Evolutionary conservation across 2,888 invertebrate species (phyloP).

Genomic region (Lasiommata megera): DNA sequence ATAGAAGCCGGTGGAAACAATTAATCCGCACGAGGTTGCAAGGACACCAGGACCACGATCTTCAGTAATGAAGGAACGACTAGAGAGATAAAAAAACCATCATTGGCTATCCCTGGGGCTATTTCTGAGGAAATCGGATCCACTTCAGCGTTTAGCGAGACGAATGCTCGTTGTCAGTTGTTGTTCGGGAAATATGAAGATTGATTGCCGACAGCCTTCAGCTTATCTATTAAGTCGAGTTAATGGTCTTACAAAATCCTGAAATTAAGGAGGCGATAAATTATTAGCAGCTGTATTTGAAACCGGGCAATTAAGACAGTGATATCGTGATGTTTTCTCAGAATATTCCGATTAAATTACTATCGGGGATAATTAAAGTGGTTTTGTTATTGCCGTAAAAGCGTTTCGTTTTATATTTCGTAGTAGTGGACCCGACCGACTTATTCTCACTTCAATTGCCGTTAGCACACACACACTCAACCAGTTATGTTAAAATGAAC

Average conservation of each 20-base stretch:
- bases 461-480: too few species aligned
- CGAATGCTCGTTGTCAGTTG: conserved; percentile 60
- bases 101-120: too few species aligned
- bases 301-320: conserved; percentile 23
- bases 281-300: conserved; percentile 29
- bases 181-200: conserved; percentile 66
- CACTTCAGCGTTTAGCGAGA: conserved; percentile 60
- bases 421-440: too few species aligned
- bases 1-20: too few species aligned
- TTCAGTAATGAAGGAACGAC: too few species aligned
- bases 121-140: conserved; percentile 44
- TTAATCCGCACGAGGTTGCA: too few species aligned
- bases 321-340: conserved; percentile 21
- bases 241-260: conserved; percentile 33
- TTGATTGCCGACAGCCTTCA: conserved; percentile 47
- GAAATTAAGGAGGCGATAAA: conserved; percentile 31
- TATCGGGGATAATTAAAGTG: background rate
- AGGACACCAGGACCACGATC: too few species aligned
- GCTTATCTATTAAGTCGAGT: conserved; percentile 38
- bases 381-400: background rate
- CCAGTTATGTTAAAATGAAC: too few species aligned
- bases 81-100: too few species aligned
- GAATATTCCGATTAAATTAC: conserved; percentile 9
- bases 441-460: too few species aligned
- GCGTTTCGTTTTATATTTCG: too few species aligned